A percentile compares a stretch with the other conserved stretches of the same genome.
phyloP scores from a whole-genome alignment of 2,797 vertebrate genomes.

The Eidolon dupreanum region DNA sequence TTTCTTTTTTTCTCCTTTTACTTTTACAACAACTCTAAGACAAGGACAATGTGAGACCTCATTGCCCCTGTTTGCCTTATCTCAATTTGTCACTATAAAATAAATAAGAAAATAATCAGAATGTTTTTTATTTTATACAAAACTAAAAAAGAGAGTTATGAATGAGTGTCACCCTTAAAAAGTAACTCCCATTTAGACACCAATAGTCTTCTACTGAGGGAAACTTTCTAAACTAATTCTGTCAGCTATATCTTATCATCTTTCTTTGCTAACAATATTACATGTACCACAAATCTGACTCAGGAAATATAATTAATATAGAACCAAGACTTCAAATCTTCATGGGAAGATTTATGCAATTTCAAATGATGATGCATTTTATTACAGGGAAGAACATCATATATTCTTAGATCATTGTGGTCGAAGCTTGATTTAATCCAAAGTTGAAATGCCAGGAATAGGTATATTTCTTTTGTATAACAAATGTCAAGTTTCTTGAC shows the following conservation, averaged over 20 bases:
- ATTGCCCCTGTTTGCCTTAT: not conserved
- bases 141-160: not conserved
- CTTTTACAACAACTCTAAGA: not conserved
- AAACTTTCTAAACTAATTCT: not conserved
- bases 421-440: constrained; percentile 8
- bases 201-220: not conserved
- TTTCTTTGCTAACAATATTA: not conserved
- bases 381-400: not conserved
- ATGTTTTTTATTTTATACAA: not conserved
- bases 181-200: not conserved
- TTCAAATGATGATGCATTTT: constrained; percentile 16
- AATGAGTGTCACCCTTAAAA: not conserved
- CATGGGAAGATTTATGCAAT: not conserved
- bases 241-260: not conserved
- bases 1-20: not conserved
- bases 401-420: not conserved
- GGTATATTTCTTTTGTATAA: not conserved
- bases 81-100: not conserved
- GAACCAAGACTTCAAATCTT: not conserved
- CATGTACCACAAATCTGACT: not conserved
- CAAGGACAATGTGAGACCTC: not conserved
- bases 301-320: not conserved
- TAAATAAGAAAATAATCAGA: not conserved
- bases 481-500: not conserved
- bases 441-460: not conserved